A percentile compares a stretch with the other conserved stretches of the same genome.
phyloP scores from a whole-genome alignment of 2,113 vertebrate species.

The Pimephales promelas region DNA sequence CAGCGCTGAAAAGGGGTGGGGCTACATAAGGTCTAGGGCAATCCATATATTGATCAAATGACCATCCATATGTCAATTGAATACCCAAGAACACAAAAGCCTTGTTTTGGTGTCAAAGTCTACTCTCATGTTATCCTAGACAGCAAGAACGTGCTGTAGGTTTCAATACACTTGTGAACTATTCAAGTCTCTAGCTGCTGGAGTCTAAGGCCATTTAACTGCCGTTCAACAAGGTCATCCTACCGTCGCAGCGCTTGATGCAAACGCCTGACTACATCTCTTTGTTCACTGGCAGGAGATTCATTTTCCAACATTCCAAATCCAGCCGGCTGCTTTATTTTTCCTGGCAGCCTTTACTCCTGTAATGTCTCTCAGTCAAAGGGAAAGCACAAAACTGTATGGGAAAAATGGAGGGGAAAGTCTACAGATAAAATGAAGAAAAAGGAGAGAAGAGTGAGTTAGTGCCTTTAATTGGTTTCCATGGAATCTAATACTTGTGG shows the following conservation, averaged over 20 bases:
- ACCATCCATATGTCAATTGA: too few species aligned
- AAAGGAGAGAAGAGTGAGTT: conserved; percentile 38
- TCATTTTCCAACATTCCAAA: conserved; percentile 66
- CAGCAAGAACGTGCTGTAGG: not conserved
- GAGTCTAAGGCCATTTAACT: not conserved
- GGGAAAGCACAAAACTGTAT: conserved; percentile 67
- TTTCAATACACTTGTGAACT: not conserved
- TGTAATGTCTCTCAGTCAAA: conserved; percentile 61
- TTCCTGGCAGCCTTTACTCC: conserved; percentile 66
- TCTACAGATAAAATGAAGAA: conserved; percentile 20
- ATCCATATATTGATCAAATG: too few species aligned
- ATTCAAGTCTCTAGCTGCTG: not conserved
- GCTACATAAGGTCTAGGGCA: too few species aligned
- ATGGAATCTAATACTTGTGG: conserved; percentile 68
- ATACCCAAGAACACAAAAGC: not conserved
- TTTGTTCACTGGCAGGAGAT: conserved; percentile 64
- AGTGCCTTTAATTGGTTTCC: conserved; percentile 72
- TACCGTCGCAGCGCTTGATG: not conserved
- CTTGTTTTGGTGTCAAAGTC: not conserved
- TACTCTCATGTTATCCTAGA: not conserved
- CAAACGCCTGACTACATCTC: conserved; percentile 50
- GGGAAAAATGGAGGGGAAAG: conserved; percentile 47
- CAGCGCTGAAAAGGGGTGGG: too few species aligned
- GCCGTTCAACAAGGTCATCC: not conserved
- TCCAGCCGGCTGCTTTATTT: conserved; percentile 64